Evolutionary conservation across 2,113 vertebrate genomes (phyloP), one percentile per base, ranked within the genome.

Genomic region (Pelmatolapia mariae): DNA sequence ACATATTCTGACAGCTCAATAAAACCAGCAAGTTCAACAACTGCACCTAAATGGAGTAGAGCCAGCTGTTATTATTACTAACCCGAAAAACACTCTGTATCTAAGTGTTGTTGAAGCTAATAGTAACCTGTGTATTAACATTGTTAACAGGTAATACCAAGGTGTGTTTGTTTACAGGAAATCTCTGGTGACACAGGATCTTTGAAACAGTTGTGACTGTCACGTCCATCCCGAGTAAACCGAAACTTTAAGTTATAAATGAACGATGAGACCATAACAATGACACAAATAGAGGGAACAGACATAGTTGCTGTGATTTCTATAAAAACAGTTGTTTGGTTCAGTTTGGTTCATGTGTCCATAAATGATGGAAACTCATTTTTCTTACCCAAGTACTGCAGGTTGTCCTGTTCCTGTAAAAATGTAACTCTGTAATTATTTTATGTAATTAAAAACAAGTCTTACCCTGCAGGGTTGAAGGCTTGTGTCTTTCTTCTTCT

Each of bases 401-500:
- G 8, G 40, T 47, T 4, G 0, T 31, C 71, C 4, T 0, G 1
- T 16, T 38, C 22, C 8, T 43, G 12, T 7, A 50, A 50, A 76
- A 50, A 19, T 50, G 4, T 0, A 16, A 45, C 38, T 9, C 12
- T 73, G 0, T 76, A 38, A 81, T 57, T 4, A 57, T 5, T 81
- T 61, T 7, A 45, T 6, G 7, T 2, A 33, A 52, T 24, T 66
- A 16, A 71, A 53, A 36, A 16, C 12, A 16, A 29, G 7, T 33
- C 52, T 84, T 92, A 98, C 98, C 97, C 90, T 95, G 95, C n/a
- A 95, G 94, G 15, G 96, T 4, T 3, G 7, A 3, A n/a, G 9
- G 29, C 15, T 82, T 91, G 8, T 95, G 91, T 88, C 96, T 96
- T 68, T 97, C 96, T 66, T 16, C 38, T 5, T 84, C 80, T 29